A percentile compares a stretch with the other conserved stretches of the same genome.
Conservation (phyloP, 2,888 invertebrate species). For the Stratiomys singularior region DNA sequence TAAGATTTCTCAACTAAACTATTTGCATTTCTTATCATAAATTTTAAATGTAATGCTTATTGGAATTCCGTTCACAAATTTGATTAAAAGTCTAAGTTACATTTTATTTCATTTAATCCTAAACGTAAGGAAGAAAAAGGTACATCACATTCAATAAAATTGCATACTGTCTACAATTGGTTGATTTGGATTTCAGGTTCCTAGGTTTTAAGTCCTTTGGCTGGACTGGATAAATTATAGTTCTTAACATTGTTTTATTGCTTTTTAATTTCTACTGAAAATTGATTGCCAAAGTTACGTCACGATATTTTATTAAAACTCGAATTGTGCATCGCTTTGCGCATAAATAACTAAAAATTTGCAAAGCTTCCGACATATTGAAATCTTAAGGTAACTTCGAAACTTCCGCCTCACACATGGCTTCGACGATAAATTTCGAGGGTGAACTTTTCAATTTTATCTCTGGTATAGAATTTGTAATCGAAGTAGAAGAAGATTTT, state of each 20-base stretch:
- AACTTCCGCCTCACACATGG: neutral
- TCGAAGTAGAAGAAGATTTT: neutral
- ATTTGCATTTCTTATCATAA: neutral
- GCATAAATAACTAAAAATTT: neutral
- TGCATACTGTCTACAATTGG: slow-evolving; percentile 4
- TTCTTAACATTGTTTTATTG: slow-evolving; percentile 32
- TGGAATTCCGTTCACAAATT: neutral
- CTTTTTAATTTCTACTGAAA: slow-evolving; percentile 34
- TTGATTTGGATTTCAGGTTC: neutral
- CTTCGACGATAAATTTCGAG: neutral
- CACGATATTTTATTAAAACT: slow-evolving; percentile 15
- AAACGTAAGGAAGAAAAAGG: slow-evolving; percentile 41
- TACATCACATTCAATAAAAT: slow-evolving; percentile 50
- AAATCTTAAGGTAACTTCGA: too few relatives aligned
- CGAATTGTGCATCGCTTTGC: neutral
- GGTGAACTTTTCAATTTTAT: neutral
- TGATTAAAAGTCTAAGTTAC: slow-evolving; percentile 21
- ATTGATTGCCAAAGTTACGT: slow-evolving; percentile 44
- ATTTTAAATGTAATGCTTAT: too few relatives aligned
- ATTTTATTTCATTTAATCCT: slow-evolving; percentile 2
- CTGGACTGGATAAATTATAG: neutral
- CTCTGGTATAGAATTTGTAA: neutral
- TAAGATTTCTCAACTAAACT: slow-evolving; percentile 40
- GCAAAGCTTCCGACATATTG: too few relatives aligned
- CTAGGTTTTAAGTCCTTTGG: neutral